A percentile compares a stretch with the other conserved stretches of the same genome.
Evolutionary conservation across 2,888 invertebrate genomes (phyloP).

Genomic region (Octodonta nipae): DNA sequence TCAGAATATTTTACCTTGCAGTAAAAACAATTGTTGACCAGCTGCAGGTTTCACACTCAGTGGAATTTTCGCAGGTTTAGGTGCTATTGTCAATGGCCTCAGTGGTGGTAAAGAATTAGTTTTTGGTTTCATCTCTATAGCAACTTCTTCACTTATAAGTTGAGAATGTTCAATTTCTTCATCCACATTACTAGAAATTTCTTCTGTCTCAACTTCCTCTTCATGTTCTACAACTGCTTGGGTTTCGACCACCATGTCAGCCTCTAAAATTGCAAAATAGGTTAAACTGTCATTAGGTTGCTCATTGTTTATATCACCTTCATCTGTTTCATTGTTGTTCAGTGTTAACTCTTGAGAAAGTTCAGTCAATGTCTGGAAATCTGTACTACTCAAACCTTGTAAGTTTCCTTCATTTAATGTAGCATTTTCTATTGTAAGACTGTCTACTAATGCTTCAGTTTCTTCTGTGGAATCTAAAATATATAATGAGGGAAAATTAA

Average conservation of each 20-base stretch:
- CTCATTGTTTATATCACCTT: slow-evolving; percentile 16
- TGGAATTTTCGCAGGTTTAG: slow-evolving; percentile 28
- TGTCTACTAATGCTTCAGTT: slow-evolving; percentile 23
- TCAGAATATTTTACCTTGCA: slow-evolving; percentile 33
- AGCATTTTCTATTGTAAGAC: slow-evolving; percentile 23
- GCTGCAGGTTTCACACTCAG: slow-evolving; percentile 30
- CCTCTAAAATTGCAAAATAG: slow-evolving; percentile 16
- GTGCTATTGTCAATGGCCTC: slow-evolving; percentile 28
- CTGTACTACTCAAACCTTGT: slow-evolving; percentile 22
- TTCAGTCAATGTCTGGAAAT: slow-evolving; percentile 28
- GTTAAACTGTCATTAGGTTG: background rate
- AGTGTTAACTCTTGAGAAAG: slow-evolving; percentile 28
- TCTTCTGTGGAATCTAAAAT: slow-evolving; percentile 23
- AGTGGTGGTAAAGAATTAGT: slow-evolving; percentile 26
- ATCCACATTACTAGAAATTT: slow-evolving; percentile 28
- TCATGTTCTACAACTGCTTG: slow-evolving; percentile 22
- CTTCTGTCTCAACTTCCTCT: slow-evolving; percentile 27
- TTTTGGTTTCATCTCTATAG: slow-evolving; percentile 23
- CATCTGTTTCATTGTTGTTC: slow-evolving; percentile 26
- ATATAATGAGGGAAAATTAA: no score
- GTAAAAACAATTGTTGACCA: slow-evolving; percentile 37
- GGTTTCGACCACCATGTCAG: slow-evolving; percentile 20
- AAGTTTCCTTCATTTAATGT: slow-evolving; percentile 21
- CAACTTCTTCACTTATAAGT: slow-evolving; percentile 24
- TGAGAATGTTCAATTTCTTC: slow-evolving; percentile 28